Evolutionary conservation across 2,888 invertebrate species (phyloP).

Genomic region (Monoplex corrugatus): DNA sequence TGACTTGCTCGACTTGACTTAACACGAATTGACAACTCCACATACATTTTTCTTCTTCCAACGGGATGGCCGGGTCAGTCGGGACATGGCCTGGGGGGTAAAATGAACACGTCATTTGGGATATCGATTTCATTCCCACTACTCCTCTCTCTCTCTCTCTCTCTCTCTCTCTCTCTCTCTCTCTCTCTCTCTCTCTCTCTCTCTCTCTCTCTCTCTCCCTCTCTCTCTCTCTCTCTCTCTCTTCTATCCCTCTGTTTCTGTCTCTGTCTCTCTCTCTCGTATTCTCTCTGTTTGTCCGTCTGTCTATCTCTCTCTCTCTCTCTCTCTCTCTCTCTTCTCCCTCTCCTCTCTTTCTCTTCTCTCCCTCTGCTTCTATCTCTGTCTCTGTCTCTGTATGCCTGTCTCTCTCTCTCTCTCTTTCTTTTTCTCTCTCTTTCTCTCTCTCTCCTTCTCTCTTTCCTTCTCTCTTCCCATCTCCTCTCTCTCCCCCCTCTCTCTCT

Average conservation of each 20-base stretch:
- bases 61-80: too few species aligned
- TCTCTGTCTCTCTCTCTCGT: not conserved
- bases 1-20: too few species aligned
- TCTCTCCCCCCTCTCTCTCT: not conserved
- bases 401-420: conserved; percentile 29
- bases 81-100: too few species aligned
- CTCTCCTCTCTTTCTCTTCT: not conserved
- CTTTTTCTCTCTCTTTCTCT: conserved; percentile 45
- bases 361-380: conserved; percentile 2
- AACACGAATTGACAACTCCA: not conserved
- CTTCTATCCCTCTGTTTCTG: conserved; percentile 3
- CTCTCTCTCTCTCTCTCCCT: too few species aligned
- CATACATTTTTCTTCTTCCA: too few species aligned
- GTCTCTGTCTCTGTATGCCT: conserved; percentile 25
- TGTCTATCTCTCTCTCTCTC: not conserved
- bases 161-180: too few species aligned
- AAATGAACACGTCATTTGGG: too few species aligned
- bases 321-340: not conserved
- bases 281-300: not conserved
- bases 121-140: too few species aligned
- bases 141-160: too few species aligned
- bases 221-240: not conserved
- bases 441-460: conserved; percentile 32
- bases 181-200: too few species aligned
- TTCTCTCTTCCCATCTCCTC: not conserved